Percentiles rank a stretch among this genome's conserved stretches.
Conservation (phyloP, 2,888 invertebrate species). For the Portevinia maculata region DNA sequence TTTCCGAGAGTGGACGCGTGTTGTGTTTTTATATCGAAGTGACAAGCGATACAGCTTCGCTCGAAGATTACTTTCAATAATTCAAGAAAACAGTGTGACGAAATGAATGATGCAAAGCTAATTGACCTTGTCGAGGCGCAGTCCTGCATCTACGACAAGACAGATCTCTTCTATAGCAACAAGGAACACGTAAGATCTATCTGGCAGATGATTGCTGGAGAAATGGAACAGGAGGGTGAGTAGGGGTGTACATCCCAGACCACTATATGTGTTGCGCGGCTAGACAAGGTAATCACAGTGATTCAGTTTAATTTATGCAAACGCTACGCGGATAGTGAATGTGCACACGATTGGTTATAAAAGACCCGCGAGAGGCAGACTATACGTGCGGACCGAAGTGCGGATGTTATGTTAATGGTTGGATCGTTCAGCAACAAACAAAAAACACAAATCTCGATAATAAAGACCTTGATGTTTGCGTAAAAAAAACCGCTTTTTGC, state of each 20-base stretch:
- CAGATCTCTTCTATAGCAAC: conserved; percentile 74
- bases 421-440: conserved; percentile 44
- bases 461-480: conserved; percentile 71
- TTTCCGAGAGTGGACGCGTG: conserved; percentile 65
- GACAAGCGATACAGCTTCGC: background rate
- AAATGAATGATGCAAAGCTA: conserved; percentile 73
- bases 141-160: conserved; percentile 75
- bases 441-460: conserved; percentile 57
- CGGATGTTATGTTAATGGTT: conserved; percentile 72
- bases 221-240: conserved; percentile 75
- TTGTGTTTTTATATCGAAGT: conserved; percentile 25
- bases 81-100: conserved; percentile 9
- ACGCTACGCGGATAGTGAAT: conserved; percentile 70
- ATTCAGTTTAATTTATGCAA: conserved; percentile 70
- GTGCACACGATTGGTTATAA: conserved; percentile 64
- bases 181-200: conserved; percentile 74
- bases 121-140: conserved; percentile 75
- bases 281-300: conserved; percentile 67
- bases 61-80: conserved; percentile 32
- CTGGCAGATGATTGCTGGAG: conserved; percentile 74
- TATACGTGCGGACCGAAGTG: conserved; percentile 63
- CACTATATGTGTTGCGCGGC: conserved; percentile 46
- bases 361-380: conserved; percentile 46
- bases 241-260: conserved; percentile 48
- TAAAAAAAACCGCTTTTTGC: conserved; percentile 71